Conservation (phyloP, 2,113 vertebrate species). For the Steatornis caripensis region DNA sequence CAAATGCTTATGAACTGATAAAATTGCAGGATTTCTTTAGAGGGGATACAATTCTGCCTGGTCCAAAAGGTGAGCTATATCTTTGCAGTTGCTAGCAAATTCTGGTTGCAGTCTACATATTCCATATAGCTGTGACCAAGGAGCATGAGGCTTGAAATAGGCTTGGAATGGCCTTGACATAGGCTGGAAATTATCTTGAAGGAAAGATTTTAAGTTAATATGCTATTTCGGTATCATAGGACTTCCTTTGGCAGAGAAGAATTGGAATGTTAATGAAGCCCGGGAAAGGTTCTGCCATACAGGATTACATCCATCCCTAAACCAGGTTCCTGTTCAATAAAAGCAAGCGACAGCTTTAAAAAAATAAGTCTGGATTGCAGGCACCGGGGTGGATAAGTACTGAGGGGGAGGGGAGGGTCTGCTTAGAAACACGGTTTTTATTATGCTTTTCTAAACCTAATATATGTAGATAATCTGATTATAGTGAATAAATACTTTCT, state of each 20-base stretch:
- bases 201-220: not conserved
- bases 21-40: not conserved
- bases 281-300: not conserved
- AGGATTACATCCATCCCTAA: not conserved
- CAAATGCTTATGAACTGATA: not conserved
- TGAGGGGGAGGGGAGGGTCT: not conserved
- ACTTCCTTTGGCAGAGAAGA: not conserved
- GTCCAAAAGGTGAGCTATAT: not conserved
- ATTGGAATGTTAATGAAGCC: not conserved
- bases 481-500: not conserved
- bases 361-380: not conserved
- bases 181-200: not conserved
- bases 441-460: not conserved
- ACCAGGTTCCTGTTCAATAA: not conserved
- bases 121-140: not conserved
- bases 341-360: not conserved
- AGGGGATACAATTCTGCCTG: not conserved
- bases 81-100: not conserved
- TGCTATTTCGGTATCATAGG: not conserved
- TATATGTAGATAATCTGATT: not conserved
- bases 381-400: not conserved
- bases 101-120: rapidly evolving
- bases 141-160: not conserved
- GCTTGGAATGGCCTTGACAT: not conserved
- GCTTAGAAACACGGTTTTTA: rapidly evolving